A percentile compares a stretch with the other conserved stretches of the same genome.
phyloP scores from a whole-genome alignment of 2,888 invertebrate genomes.

The Resseliella maxima region DNA sequence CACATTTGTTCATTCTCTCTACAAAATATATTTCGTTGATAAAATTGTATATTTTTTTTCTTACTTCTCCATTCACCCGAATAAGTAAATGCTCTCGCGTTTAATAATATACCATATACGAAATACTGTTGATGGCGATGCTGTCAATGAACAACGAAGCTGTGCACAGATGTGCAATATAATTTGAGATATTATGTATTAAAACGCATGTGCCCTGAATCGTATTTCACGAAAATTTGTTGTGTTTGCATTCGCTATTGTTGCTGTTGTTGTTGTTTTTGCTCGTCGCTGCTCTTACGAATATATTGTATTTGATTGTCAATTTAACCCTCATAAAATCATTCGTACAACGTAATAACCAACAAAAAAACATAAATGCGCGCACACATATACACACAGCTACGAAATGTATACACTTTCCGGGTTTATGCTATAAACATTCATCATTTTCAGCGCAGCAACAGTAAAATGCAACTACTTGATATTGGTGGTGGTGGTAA shows the following conservation, averaged over 20 bases:
- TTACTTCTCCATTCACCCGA: background rate
- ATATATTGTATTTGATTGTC: constrained; percentile 51
- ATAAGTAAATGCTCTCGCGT: constrained; percentile 8
- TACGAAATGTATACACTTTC: background rate
- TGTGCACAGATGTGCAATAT: constrained; percentile 51
- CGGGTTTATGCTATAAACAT: constrained; percentile 28
- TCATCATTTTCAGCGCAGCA: constrained; percentile 40
- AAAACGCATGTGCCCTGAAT: constrained; percentile 48
- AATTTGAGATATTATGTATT: constrained; percentile 51
- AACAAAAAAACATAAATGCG: background rate
- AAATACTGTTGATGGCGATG: background rate
- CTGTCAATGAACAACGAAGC: constrained; percentile 24
- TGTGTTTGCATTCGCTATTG: constrained; percentile 17
- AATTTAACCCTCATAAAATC: constrained; percentile 49
- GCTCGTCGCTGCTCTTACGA: constrained; percentile 29
- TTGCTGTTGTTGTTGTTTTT: background rate
- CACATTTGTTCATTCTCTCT: background rate
- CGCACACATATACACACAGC: background rate
- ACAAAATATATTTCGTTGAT: background rate
- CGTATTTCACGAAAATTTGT: constrained; percentile 17
- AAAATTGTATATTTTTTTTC: constrained; percentile 1
- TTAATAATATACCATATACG: constrained; percentile 6
- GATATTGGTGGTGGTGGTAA: background rate
- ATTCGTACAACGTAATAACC: constrained; percentile 33
- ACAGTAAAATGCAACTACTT: constrained; percentile 3